Conservation (phyloP, 2,113 vertebrate species). For the Choloepus hoffmanni region DNA sequence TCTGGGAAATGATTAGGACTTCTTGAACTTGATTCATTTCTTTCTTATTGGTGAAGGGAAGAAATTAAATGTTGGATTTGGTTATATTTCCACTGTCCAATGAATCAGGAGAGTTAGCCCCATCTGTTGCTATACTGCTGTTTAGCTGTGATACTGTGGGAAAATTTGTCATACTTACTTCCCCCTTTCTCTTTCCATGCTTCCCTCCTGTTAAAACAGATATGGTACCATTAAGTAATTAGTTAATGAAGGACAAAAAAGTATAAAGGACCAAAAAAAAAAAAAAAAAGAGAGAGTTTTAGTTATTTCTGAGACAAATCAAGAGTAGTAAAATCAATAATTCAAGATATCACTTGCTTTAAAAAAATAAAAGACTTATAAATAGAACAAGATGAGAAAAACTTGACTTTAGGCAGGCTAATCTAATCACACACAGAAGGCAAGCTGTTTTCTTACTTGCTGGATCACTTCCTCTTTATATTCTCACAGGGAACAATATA, state of each 20-base stretch:
- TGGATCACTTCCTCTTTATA: conserved; percentile 75
- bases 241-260: neutral
- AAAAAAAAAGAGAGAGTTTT: neutral
- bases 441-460: conserved; percentile 62
- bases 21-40: conserved; percentile 40
- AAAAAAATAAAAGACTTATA: conserved; percentile 2
- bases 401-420: conserved; percentile 67
- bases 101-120: neutral
- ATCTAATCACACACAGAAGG: conserved; percentile 77
- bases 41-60: conserved; percentile 15
- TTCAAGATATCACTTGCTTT: conserved; percentile 66
- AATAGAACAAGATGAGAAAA: conserved; percentile 62
- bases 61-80: neutral
- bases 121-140: neutral
- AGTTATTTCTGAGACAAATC: conserved; percentile 25
- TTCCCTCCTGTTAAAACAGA: conserved; percentile 35
- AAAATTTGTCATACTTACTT: conserved; percentile 18
- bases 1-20: neutral
- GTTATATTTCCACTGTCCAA: neutral
- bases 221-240: neutral
- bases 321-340: conserved; percentile 64
- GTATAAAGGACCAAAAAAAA: neutral
- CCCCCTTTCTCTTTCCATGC: neutral
- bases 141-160: conserved; percentile 56
- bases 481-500: conserved; percentile 81